Evolutionary conservation across 2,797 vertebrate genomes (phyloP).

Genomic region (Dromococcyx pavoninus): DNA sequence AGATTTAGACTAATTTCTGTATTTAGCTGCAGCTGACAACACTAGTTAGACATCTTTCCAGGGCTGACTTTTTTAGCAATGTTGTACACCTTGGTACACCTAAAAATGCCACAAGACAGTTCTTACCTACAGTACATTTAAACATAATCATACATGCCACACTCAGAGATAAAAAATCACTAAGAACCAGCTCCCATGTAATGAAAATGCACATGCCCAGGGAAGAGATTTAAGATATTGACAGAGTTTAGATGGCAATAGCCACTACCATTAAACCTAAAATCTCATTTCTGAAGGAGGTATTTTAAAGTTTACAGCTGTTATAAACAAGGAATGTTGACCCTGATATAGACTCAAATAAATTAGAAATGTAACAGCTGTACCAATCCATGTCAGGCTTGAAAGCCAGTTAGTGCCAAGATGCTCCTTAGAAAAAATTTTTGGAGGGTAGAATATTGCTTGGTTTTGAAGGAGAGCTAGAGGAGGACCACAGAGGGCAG

Average conservation of each 20-base stretch:
- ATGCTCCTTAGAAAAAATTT: neutral
- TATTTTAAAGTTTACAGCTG: neutral
- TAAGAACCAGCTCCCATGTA: neutral
- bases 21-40: neutral
- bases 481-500: neutral
- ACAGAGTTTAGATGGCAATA: neutral
- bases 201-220: neutral
- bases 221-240: neutral
- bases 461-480: neutral
- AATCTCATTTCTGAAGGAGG: neutral
- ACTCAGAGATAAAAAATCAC: neutral
- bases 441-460: neutral
- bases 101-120: neutral
- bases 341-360: neutral
- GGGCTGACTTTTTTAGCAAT: neutral
- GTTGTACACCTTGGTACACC: neutral
- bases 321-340: neutral
- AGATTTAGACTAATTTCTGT: neutral
- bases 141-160: rapidly evolving
- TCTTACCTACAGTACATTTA: neutral
- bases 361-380: neutral
- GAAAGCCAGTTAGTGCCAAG: neutral
- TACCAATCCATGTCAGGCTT: neutral
- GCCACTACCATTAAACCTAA: neutral
- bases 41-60: neutral